These are phyloP conservation scores for Nothura maculosa DNA, from an alignment of 2,797 vertebrate species.

Conservation along the genomic window DNA sequence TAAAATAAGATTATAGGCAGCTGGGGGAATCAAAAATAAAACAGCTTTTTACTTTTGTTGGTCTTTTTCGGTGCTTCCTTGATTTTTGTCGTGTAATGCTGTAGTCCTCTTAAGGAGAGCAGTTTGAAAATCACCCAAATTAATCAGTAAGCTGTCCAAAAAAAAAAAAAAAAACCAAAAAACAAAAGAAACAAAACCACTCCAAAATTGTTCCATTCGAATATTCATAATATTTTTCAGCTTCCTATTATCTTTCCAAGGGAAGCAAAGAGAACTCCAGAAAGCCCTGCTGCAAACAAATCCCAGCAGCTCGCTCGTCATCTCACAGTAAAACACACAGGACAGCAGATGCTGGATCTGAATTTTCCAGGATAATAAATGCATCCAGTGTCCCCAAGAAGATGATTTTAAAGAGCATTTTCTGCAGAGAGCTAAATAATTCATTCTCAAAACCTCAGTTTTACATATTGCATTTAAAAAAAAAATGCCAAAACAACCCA, in stretches of 20 bases:
- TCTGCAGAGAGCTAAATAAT: conserved; percentile 26
- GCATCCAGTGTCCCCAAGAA: background rate
- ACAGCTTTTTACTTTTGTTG: background rate
- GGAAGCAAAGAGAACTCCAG: background rate
- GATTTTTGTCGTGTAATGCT: background rate
- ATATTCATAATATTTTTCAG: conserved; percentile 41
- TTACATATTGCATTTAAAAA: background rate
- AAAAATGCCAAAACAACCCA: background rate
- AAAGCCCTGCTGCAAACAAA: conserved; percentile 24
- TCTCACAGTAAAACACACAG: conserved; percentile 37
- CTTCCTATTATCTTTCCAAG: background rate
- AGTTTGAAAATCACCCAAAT: background rate
- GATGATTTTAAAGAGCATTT: conserved; percentile 12
- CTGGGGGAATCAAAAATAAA: background rate
- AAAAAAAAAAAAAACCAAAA: background rate
- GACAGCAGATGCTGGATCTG: conserved; percentile 49
- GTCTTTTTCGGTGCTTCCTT: background rate
- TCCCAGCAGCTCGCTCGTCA: background rate
- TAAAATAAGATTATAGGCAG: background rate
- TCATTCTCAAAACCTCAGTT: conserved; percentile 25
- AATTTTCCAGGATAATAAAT: conserved; percentile 53
- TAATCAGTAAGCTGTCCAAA: conserved; percentile 12
- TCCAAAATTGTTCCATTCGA: background rate
- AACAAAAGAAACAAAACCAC: background rate
- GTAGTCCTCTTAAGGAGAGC: background rate